Percentiles rank a stretch among this genome's conserved stretches.
Conservation (phyloP, 2,888 invertebrate genomes). For the Sesamia inferens region DNA sequence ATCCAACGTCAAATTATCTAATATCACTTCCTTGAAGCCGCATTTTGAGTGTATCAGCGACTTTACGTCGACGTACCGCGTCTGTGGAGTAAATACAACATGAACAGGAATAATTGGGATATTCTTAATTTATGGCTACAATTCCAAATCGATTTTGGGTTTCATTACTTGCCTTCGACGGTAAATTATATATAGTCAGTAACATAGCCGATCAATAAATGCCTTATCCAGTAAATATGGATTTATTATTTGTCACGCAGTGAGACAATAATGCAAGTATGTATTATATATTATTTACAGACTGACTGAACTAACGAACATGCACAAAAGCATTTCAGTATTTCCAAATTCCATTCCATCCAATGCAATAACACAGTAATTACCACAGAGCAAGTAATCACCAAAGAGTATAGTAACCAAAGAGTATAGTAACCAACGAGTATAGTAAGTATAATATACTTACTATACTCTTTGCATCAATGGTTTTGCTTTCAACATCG, state of each 20-base stretch:
- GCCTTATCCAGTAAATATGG: background rate
- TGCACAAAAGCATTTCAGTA: background rate
- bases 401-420: no score
- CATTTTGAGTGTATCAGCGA: constrained; percentile 69
- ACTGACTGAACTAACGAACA: background rate
- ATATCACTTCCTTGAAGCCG: constrained; percentile 67
- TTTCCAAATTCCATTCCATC: no score
- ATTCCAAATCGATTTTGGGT: constrained; percentile 3
- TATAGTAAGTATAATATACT: no score
- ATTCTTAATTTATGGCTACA: background rate
- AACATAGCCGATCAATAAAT: constrained; percentile 27
- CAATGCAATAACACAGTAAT: no score
- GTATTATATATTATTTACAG: background rate
- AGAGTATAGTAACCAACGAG: no score
- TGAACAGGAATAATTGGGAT: background rate
- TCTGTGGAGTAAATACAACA: constrained; percentile 44
- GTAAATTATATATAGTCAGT: constrained; percentile 55
- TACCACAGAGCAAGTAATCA: no score
- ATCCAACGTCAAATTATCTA: constrained; percentile 68
- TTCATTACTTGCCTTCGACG: constrained; percentile 22
- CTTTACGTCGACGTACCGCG: constrained; percentile 70
- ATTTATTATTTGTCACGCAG: background rate
- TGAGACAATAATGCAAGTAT: background rate
- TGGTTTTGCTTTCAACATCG: no score
- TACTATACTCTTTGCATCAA: no score